A percentile compares a stretch with the other conserved stretches of the same genome.
Conservation (phyloP, 2,113 vertebrate genomes). For the Campylomormyrus numenius region DNA sequence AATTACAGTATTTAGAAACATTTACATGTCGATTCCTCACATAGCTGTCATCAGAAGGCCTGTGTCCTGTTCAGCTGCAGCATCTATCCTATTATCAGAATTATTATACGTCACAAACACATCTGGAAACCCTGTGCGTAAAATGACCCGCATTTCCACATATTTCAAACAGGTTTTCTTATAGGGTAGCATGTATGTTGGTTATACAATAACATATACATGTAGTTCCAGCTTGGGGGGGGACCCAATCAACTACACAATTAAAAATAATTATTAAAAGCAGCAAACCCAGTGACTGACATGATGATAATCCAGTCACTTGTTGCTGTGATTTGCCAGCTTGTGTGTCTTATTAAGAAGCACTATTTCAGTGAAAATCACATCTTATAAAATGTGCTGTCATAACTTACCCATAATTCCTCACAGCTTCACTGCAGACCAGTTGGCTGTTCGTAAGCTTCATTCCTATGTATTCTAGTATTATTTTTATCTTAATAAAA, state of each 20-base stretch:
- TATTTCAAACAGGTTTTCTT: not conserved
- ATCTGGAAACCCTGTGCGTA: not conserved
- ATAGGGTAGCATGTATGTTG: not conserved
- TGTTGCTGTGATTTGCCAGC: not conserved
- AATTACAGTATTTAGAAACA: slow-evolving; percentile 53
- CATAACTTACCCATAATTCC: not conserved
- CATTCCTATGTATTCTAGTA: not conserved
- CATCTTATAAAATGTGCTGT: not conserved
- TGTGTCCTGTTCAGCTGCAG: slow-evolving; percentile 8
- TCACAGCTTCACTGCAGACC: not conserved
- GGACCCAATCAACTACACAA: not conserved
- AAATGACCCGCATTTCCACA: not conserved
- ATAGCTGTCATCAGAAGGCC: slow-evolving; percentile 18
- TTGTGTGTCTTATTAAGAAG: not conserved
- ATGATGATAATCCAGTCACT: not conserved
- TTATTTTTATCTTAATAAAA: not conserved
- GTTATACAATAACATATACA: not conserved
- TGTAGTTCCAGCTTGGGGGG: not conserved
- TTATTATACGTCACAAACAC: slow-evolving; percentile 9
- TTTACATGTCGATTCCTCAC: slow-evolving; percentile 20
- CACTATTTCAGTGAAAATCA: not conserved
- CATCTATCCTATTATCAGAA: slow-evolving; percentile 12
- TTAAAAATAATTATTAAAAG: not conserved
- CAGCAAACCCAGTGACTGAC: not conserved
- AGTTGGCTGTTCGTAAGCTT: not conserved